Evolutionary conservation across 2,888 invertebrate genomes (phyloP).

Genomic region (Tryphoninae sp.): DNA sequence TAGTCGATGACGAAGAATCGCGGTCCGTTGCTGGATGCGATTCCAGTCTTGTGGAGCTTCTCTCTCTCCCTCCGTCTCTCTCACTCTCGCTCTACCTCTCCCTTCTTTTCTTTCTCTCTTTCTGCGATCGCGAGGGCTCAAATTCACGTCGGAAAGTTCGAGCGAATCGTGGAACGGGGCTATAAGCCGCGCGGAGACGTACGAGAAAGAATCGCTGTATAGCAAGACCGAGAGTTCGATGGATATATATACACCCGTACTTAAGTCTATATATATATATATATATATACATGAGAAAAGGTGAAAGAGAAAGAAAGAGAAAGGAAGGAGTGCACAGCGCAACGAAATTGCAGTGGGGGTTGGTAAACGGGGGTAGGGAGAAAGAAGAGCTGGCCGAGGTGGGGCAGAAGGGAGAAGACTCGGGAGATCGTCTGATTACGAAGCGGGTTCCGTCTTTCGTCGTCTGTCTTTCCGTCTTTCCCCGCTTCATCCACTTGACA

Average conservation of each 20-base stretch:
- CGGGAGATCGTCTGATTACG: slow-evolving; percentile 77
- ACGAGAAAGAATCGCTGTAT: slow-evolving; percentile 55
- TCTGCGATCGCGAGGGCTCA: slow-evolving; percentile 33
- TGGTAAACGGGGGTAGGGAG: slow-evolving; percentile 48
- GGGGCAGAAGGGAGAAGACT: slow-evolving; percentile 65
- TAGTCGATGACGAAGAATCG: slow-evolving; percentile 56
- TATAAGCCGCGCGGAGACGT: slow-evolving; percentile 52
- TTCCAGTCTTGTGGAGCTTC: slow-evolving; percentile 45
- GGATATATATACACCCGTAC: slow-evolving; percentile 34
- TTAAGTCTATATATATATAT: slow-evolving; percentile 33
- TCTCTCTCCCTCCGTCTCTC: slow-evolving; percentile 40
- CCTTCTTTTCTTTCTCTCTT: slow-evolving; percentile 31
- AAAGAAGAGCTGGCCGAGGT: slow-evolving; percentile 65
- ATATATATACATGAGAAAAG: slow-evolving; percentile 50
- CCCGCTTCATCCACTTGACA: slow-evolving; percentile 79
- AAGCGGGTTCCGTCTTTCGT: slow-evolving; percentile 77
- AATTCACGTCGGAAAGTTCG: slow-evolving; percentile 59
- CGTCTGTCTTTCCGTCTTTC: slow-evolving; percentile 71
- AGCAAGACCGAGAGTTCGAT: slow-evolving; percentile 54
- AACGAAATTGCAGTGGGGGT: slow-evolving; percentile 64
- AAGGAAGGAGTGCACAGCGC: slow-evolving; percentile 57
- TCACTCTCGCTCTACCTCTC: slow-evolving; percentile 21
- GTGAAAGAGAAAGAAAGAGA: slow-evolving; percentile 49
- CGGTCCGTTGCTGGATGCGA: slow-evolving; percentile 42
- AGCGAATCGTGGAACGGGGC: slow-evolving; percentile 50